Percentiles rank a stretch among this genome's conserved stretches.
Evolutionary conservation across 2,113 vertebrate species (phyloP).

Genomic region (Pao palembangensis): DNA sequence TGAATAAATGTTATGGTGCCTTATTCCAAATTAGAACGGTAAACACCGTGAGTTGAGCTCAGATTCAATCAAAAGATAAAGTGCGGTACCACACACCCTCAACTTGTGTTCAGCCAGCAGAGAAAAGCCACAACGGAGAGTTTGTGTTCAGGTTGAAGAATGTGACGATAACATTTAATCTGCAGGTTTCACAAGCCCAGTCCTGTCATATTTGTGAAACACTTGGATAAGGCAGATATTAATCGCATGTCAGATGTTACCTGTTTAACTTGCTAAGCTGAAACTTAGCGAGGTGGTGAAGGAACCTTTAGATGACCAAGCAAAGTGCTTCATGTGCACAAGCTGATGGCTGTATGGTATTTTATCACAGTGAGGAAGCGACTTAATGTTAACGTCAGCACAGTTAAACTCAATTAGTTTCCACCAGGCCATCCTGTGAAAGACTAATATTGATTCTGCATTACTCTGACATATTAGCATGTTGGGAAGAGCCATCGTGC

Average conservation of each 20-base stretch:
- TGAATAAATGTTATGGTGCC: no score
- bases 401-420: constrained; percentile 32
- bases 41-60: neutral
- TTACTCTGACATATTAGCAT: constrained; percentile 13
- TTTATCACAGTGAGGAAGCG: constrained; percentile 27
- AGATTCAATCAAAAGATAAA: constrained; percentile 22
- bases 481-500: neutral
- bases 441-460: constrained; percentile 32
- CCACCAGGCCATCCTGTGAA: neutral
- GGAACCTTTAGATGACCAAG: neutral
- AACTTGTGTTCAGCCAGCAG: neutral
- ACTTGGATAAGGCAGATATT: no score
- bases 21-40: neutral
- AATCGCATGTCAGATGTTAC: neutral
- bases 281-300: no score
- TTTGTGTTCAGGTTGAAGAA: no score
- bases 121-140: neutral
- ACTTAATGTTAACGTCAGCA: constrained; percentile 40
- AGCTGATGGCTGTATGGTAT: neutral
- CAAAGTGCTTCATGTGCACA: constrained; percentile 2
- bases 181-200: no score
- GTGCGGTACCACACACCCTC: neutral
- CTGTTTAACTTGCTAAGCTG: neutral
- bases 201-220: no score
- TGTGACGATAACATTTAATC: no score